Evolutionary conservation across 1,140 invertebrate genomes (phyloP).

Genomic region (Harpegnathos saltator): DNA sequence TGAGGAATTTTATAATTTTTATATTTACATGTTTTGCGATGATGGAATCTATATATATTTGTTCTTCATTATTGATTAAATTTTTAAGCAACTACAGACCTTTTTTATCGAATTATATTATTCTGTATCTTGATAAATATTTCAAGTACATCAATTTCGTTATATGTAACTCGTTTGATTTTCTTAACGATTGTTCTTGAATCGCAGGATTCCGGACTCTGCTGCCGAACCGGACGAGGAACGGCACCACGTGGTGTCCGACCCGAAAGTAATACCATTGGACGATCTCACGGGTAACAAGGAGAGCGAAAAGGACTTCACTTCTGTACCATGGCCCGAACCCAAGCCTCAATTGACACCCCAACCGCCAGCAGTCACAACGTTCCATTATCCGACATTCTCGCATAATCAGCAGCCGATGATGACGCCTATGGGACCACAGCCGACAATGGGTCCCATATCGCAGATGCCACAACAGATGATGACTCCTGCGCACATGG

Average conservation of each 20-base stretch:
- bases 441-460: constrained; percentile 81
- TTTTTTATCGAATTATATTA: too few relatives aligned
- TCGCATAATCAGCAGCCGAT: constrained; percentile 76
- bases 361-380: constrained; percentile 73
- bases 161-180: too few relatives aligned
- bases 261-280: constrained; percentile 94
- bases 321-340: constrained; percentile 92
- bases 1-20: constrained; percentile 4
- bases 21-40: neutral
- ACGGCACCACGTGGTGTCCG: constrained; percentile 89
- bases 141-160: too few relatives aligned
- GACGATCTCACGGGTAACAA: constrained; percentile 94
- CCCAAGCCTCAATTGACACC: constrained; percentile 88
- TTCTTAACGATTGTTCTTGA: constrained; percentile 31
- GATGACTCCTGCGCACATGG: constrained; percentile 75
- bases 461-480: constrained; percentile 76
- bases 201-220: constrained; percentile 91
- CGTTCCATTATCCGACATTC: constrained; percentile 82
- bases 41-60: constrained; percentile 2
- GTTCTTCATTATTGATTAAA: neutral
- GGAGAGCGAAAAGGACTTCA: constrained; percentile 92
- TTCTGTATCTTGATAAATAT: too few relatives aligned
- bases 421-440: constrained; percentile 73
- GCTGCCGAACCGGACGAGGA: constrained; percentile 94
- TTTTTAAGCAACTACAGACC: too few relatives aligned